phyloP scores from a whole-genome alignment of 2,888 invertebrate species.

The Frankliniella intonsa region DNA sequence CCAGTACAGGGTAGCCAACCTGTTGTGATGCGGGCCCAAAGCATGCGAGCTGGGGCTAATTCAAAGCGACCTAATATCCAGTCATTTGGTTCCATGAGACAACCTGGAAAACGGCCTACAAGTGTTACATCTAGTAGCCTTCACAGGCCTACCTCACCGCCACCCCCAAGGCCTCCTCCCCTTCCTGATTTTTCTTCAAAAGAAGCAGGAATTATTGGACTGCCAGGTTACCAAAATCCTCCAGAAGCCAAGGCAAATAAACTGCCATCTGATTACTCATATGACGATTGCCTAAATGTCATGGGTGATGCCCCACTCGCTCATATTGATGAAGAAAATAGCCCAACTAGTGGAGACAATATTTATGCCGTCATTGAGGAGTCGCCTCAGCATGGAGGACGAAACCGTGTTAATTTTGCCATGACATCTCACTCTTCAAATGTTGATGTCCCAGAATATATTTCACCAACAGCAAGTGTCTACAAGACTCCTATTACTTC shows the following conservation, averaged over 20 bases:
- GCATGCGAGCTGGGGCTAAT: constrained; percentile 60
- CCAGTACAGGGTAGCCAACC: constrained; percentile 53
- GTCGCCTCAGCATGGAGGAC: constrained; percentile 47
- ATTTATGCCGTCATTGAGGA: constrained; percentile 87
- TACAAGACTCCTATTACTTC: constrained; percentile 12
- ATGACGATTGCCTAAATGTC: constrained; percentile 71
- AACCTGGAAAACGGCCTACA: constrained; percentile 63
- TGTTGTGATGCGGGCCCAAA: constrained; percentile 72
- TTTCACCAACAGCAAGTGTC: neutral
- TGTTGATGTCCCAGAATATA: neutral
- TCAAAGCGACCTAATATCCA: constrained; percentile 60
- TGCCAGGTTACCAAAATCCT: constrained; percentile 58
- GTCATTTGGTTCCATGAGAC: constrained; percentile 79
- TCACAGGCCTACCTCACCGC: constrained; percentile 51
- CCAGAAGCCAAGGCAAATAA: constrained; percentile 41
- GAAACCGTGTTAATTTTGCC: constrained; percentile 19
- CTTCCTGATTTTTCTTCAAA: constrained; percentile 43
- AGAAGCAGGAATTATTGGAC: constrained; percentile 36
- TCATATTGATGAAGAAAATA: constrained; percentile 57
- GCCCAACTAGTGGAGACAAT: constrained; percentile 60
- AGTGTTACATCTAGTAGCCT: constrained; percentile 76
- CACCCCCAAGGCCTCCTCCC: constrained; percentile 45
- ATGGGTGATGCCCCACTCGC: constrained; percentile 54
- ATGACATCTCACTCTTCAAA: neutral
- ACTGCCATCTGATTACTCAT: constrained; percentile 49